phyloP scores from a whole-genome alignment of 2,113 vertebrate genomes.

The Takifugu bimaculatus region DNA sequence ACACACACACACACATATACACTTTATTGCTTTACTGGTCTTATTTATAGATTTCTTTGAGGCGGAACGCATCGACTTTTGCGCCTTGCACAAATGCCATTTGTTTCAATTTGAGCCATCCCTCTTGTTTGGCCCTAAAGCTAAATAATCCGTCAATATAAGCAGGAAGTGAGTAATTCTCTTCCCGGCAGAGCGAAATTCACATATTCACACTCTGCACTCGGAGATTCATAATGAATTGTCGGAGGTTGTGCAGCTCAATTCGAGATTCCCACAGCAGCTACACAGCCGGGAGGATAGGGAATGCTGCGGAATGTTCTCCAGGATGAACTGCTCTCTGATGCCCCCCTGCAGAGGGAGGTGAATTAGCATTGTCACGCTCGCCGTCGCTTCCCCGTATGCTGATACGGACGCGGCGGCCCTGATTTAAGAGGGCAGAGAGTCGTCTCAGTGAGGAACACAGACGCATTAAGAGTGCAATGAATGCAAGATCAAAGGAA shows the following conservation, averaged over 20 bases:
- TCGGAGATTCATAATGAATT: not conserved
- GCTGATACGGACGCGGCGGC: too few relatives aligned
- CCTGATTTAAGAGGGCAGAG: not conserved
- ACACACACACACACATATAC: too few relatives aligned
- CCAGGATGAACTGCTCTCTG: too few relatives aligned
- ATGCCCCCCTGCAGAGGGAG: too few relatives aligned
- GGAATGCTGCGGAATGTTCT: too few relatives aligned
- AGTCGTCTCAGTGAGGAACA: not conserved
- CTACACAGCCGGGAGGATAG: too few relatives aligned
- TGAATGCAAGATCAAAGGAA: conserved; percentile 20
- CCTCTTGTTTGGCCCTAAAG: conserved; percentile 1
- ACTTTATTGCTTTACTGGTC: not conserved
- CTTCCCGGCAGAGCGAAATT: not conserved
- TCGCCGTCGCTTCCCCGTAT: too few relatives aligned
- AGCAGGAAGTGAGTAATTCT: not conserved
- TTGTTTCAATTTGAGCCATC: conserved; percentile 7
- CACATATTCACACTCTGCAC: not conserved
- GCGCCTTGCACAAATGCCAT: not conserved
- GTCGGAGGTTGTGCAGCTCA: not conserved
- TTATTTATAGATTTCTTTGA: conserved; percentile 8
- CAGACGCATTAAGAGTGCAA: conserved; percentile 1
- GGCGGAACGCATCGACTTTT: conserved; percentile 2
- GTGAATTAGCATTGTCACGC: too few relatives aligned
- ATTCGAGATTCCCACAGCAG: not conserved
- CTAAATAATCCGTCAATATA: not conserved